Base-by-base conservation (phyloP, 2,113 vertebrate genomes). In the Ailuropoda melanoleuca region DNA sequence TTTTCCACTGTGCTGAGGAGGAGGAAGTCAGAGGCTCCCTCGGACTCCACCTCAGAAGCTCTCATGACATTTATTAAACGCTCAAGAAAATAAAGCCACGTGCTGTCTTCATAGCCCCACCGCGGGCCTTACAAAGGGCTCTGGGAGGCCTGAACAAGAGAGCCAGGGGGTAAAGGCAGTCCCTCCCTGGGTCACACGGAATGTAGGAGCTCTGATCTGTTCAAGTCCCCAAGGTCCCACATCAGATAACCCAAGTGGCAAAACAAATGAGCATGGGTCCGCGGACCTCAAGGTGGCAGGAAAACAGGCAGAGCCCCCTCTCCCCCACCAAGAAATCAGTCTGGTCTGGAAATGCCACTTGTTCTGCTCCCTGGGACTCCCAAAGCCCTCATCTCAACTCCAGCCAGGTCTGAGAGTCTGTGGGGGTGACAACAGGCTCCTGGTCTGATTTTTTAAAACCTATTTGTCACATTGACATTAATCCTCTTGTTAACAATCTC, bases 1-100 rank as follows among this genome's bases (percentile, higher is more conserved):
- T 97, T 98, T 98, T 96, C 97, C 98, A 93, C 68, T 81, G 78
- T 7, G 77, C 66, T 84, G 5, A 0, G 0, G 19, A 94, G 80
- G 64, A 90, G 55, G 85, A 88, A 48, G 86, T 86, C 77, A 83
- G 93, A 43, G 86, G 78, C 74, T 85, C 84, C 58, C 60, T 24
- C 8, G 0, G 93, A 83, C 95, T 95, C 83, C n/a, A 18, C 93
- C 96, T 92, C 90, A 43, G 17, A 62, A 11, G 58, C 14, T 10
- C 46, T 55, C 72, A 60, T 18, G 53, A 56, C 10, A 12, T 37
- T 90, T 78, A 75, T 46, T 64, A 83, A 92, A 17, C 15, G 78
- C 56, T 81, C 58, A 60, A 46, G 77, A 56, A 85, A 70, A 64
- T 46, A 48, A 50, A 88, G 87, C 39, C 3, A 2, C 1, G 46